Evolutionary conservation across 2,888 invertebrate species (phyloP), one percentile per base, ranked within the genome.

Genomic region (Acanthoscelides obtectus): DNA sequence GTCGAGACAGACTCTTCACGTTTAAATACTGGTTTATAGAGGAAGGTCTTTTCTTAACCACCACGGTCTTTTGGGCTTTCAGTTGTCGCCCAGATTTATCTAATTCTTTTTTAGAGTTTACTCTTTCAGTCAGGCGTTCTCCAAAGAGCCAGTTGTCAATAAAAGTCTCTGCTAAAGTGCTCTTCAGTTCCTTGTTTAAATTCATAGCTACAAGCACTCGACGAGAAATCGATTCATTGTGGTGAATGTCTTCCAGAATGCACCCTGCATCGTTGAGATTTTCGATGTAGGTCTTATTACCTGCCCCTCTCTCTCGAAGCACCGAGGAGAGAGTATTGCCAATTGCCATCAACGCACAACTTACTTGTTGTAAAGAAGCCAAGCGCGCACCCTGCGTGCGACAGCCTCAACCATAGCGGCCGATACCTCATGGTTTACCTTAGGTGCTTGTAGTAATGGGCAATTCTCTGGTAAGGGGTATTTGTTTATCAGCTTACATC

Each of bases 381-480:
- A 73, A 22, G 19, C 65, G 71, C 64, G 67, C 22, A 69, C 73
- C 67, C 73, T 73, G 22, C 67, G 45, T 64, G 71, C 64, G 6
- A 71, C 71, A 22, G 66, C 67, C 2, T 72, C 71, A 64, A 22
- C 70, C 25, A 70, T 72, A 64, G 70, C 71, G 2, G 72, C 27
- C n/a, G 67, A 69, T 25, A 72, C 69, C 71, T 72, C 72, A 25
- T 64, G 65, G 70, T 74, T 74, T 3, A 74, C n/a, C 19, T 22
- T 17, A 69, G 74, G 70, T 2, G 45, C 66, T 64, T 69, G 63
- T 25, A 74, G 22, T 5, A 74, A 45, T 20, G 71, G 20, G 64
- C 72, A 73, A 20, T 74, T 74, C 27, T 72, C 72, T 22, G 64
- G 6, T 25, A 72, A 69, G 25, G 74, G 71, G 25, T 72, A 74